Conservation (phyloP, 2,888 invertebrate genomes). For the Drosophila buzzatii region DNA sequence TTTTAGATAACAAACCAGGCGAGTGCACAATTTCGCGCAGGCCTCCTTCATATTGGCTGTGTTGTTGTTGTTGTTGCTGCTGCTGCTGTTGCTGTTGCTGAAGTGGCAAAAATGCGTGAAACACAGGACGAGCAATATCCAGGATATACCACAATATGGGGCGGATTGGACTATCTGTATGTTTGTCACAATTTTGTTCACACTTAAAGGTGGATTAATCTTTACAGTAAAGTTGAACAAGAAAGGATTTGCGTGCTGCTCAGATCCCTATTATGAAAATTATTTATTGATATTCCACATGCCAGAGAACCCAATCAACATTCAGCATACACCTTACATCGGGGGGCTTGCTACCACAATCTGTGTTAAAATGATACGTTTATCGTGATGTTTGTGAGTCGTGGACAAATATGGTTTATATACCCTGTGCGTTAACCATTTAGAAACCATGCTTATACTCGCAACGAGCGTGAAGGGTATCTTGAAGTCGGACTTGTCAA, state of each 20-base stretch:
- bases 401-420: not conserved
- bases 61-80: conserved; percentile 1
- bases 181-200: conserved; percentile 26
- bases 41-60: conserved; percentile 35
- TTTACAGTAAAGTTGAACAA: conserved; percentile 35
- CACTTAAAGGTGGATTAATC: conserved; percentile 7
- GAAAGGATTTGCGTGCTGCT: conserved; percentile 23
- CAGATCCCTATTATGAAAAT: conserved; percentile 36
- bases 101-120: conserved; percentile 58
- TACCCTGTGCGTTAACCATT: not conserved
- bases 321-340: not conserved
- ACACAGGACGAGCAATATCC: not conserved
- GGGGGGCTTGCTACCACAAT: conserved; percentile 37
- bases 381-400: conserved; percentile 20
- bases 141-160: conserved; percentile 1
- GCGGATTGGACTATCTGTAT: not conserved
- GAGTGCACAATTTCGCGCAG: conserved; percentile 74
- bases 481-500: not conserved
- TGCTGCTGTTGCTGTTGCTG: conserved; percentile 8
- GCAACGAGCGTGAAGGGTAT: conserved; percentile 1
- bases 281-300: conserved; percentile 17
- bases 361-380: conserved; percentile 55
- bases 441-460: not conserved
- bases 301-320: conserved; percentile 17
- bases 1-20: conserved; percentile 80